These are phyloP conservation scores for Microtus ochrogaster DNA, from an alignment of 2,113 vertebrate species.

Conservation along the genomic window DNA sequence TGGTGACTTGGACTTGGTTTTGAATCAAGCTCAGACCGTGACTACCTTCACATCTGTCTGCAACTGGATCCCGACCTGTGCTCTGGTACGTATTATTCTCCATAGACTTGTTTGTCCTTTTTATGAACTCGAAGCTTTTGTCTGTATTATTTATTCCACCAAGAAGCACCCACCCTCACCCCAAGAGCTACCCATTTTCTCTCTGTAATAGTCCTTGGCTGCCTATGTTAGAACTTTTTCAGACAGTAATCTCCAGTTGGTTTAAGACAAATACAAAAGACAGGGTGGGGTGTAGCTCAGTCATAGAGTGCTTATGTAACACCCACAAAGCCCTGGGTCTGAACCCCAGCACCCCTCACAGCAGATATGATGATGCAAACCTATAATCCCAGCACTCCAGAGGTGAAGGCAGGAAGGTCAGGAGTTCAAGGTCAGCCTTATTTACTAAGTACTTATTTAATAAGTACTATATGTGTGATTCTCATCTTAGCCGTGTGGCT, in stretches of 20 bases:
- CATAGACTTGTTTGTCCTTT: not conserved
- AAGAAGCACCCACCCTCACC: not conserved
- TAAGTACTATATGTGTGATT: not conserved
- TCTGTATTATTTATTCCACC: not conserved
- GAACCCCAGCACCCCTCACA: not conserved
- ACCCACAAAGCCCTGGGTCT: not conserved
- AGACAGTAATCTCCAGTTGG: not conserved
- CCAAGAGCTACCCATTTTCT: not conserved
- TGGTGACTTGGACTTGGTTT: not conserved
- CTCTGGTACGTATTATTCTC: not conserved
- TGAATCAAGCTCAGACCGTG: not conserved
- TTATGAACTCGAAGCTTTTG: not conserved
- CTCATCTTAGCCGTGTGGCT: not conserved
- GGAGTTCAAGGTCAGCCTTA: not conserved
- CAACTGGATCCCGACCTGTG: not conserved
- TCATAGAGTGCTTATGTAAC: not conserved
- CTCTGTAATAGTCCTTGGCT: not conserved
- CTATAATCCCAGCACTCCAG: not conserved
- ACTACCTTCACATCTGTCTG: not conserved
- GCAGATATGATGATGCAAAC: not conserved
- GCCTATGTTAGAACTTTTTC: not conserved
- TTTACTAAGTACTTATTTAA: not conserved
- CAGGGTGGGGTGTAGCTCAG: not conserved
- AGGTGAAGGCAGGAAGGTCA: not conserved
- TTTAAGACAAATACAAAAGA: constrained; percentile 27